Conservation (phyloP, 2,888 invertebrate species). For the Stenotaenia linearis region DNA sequence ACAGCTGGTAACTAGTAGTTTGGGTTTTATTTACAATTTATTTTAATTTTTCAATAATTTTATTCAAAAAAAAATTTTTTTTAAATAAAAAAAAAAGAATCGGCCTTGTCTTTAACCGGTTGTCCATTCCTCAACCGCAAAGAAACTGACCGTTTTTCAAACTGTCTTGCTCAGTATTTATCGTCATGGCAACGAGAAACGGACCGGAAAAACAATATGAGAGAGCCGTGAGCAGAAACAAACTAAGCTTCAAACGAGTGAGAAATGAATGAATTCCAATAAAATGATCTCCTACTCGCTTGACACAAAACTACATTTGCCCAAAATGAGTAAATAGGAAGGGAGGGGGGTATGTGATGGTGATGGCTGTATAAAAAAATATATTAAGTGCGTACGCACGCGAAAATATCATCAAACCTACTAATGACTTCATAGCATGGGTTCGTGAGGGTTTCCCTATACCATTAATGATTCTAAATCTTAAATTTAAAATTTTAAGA, state of each 20-base stretch:
- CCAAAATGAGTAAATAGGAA: constrained; percentile 6
- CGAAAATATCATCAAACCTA: constrained; percentile 20
- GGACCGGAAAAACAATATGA: constrained; percentile 24
- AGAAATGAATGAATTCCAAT: constrained; percentile 26
- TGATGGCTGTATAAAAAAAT: background rate
- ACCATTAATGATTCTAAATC: background rate
- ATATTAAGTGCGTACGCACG: background rate
- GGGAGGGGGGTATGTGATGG: background rate
- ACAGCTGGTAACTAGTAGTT: background rate
- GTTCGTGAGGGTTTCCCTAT: background rate
- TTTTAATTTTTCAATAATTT: too few relatives aligned
- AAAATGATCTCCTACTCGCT: constrained; percentile 26
- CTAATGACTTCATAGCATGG: constrained; percentile 17
- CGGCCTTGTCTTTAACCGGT: background rate
- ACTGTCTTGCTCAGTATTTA: constrained; percentile 2
- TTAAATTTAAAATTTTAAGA: background rate
- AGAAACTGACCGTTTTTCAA: constrained; percentile 11
- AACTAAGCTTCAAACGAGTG: constrained; percentile 22
- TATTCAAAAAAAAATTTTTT: too few relatives aligned
- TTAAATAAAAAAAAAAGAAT: background rate
- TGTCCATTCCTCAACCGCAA: constrained; percentile 4
- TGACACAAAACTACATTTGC: constrained; percentile 9
- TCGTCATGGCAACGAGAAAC: constrained; percentile 10
- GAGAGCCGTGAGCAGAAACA: constrained; percentile 2
- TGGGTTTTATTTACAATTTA: background rate